These are phyloP conservation scores for Blennius ocellaris DNA, from an alignment of 2,113 vertebrate genomes.

Conservation along the genomic window DNA sequence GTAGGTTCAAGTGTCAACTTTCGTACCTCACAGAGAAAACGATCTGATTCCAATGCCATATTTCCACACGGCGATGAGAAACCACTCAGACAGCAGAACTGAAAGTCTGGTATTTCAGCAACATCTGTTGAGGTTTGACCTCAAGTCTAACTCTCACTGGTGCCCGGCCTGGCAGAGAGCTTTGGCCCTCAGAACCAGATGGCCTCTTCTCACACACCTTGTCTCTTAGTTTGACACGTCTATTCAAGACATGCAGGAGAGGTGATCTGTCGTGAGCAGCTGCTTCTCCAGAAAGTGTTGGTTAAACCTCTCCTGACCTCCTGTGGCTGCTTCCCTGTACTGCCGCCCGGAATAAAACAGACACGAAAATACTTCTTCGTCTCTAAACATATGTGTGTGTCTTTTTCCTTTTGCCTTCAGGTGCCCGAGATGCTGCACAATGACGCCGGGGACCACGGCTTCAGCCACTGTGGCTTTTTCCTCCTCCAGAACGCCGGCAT, in stretches of 20 bases:
- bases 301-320: slow-evolving; percentile 1
- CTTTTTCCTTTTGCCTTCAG: slow-evolving; percentile 69
- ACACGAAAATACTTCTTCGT: not conserved
- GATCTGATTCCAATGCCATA: no score
- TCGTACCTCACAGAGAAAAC: no score
- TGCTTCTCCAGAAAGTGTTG: not conserved
- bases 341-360: not conserved
- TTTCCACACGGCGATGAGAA: no score
- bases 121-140: slow-evolving; percentile 22
- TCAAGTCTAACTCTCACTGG: not conserved
- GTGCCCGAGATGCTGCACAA: slow-evolving; percentile 99
- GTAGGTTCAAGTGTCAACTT: no score
- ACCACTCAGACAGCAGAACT: not conserved
- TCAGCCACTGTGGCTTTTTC: slow-evolving; percentile 96
- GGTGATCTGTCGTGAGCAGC: slow-evolving; percentile 13
- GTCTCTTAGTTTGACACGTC: no score
- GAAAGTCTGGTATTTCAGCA: slow-evolving; percentile 10
- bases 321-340: not conserved
- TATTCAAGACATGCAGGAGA: not conserved
- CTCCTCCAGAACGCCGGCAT: slow-evolving; percentile 97
- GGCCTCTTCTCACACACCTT: slow-evolving; percentile 21
- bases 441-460: slow-evolving; percentile 94
- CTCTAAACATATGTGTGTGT: not conserved
- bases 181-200: slow-evolving; percentile 44
- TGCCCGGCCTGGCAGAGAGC: not conserved